Evolutionary conservation across 2,888 invertebrate genomes (phyloP).

Genomic region (Bombyx huttoni): DNA sequence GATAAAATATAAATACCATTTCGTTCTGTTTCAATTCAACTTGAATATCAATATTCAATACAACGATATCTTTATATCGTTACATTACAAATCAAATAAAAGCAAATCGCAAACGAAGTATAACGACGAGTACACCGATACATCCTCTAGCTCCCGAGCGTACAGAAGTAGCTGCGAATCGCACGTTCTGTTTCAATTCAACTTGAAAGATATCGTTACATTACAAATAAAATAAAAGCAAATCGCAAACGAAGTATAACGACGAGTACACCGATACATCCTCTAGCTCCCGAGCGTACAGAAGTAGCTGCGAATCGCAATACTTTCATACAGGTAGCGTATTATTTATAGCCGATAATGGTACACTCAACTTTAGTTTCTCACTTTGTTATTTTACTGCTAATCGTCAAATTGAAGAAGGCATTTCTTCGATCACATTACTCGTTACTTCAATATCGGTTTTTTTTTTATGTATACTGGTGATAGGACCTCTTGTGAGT

Average conservation of each 20-base stretch:
- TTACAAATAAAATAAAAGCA: slow-evolving; percentile 6
- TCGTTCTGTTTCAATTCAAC: not conserved
- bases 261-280: slow-evolving; percentile 24
- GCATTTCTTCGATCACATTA: not conserved
- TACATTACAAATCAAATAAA: slow-evolving; percentile 5
- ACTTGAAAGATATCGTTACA: slow-evolving; percentile 1
- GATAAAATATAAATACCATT: too few relatives aligned
- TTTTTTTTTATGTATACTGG: too few relatives aligned
- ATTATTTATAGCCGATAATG: not conserved
- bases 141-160: slow-evolving; percentile 23
- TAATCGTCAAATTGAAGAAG: not conserved
- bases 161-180: slow-evolving; percentile 3
- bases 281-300: slow-evolving; percentile 19
- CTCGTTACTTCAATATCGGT: too few relatives aligned
- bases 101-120: slow-evolving; percentile 11
- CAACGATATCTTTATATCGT: too few relatives aligned
- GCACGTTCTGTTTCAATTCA: too few relatives aligned
- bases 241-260: slow-evolving; percentile 10
- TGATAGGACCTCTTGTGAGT: too few relatives aligned
- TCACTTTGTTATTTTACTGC: not conserved
- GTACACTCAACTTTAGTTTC: slow-evolving; percentile 8
- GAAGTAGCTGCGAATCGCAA: slow-evolving; percentile 5
- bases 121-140: slow-evolving; percentile 20
- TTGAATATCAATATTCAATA: too few relatives aligned
- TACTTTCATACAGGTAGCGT: slow-evolving; percentile 5